These are phyloP conservation scores for Lerista edwardsae DNA, from an alignment of 2,797 vertebrate genomes.

Conservation along the genomic window DNA sequence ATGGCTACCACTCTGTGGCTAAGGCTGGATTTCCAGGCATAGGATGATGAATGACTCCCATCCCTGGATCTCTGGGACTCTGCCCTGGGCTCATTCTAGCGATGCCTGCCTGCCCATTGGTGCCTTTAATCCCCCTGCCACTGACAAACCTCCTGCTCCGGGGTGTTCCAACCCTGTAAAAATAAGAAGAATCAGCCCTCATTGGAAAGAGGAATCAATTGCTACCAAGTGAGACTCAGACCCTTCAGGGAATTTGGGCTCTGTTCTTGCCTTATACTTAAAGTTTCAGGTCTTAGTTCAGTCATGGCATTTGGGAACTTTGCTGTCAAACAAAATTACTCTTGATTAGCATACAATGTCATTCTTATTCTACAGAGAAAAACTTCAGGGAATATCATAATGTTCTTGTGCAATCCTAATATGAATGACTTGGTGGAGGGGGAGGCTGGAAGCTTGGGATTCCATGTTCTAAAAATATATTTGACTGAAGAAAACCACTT, in stretches of 20 bases:
- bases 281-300: too few species aligned
- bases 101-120: too few species aligned
- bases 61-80: background rate
- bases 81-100: accelerated
- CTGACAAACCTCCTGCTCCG: background rate
- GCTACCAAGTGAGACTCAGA: background rate
- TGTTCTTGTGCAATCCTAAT: too few species aligned
- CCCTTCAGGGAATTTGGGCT: background rate
- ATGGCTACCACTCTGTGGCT: background rate
- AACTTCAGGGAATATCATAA: background rate
- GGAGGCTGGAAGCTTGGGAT: background rate
- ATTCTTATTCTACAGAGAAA: background rate
- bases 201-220: background rate
- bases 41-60: too few species aligned
- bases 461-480: background rate
- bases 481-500: background rate
- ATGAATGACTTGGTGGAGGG: background rate
- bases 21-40: background rate
- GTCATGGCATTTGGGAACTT: background rate
- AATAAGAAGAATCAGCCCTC: too few species aligned
- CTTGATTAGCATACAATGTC: background rate
- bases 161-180: background rate
- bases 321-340: background rate
- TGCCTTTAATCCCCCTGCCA: background rate
- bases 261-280: background rate